These are phyloP conservation scores for Yponomeuta sedellus DNA, from an alignment of 2,888 invertebrate genomes.

Conservation along the genomic window DNA sequence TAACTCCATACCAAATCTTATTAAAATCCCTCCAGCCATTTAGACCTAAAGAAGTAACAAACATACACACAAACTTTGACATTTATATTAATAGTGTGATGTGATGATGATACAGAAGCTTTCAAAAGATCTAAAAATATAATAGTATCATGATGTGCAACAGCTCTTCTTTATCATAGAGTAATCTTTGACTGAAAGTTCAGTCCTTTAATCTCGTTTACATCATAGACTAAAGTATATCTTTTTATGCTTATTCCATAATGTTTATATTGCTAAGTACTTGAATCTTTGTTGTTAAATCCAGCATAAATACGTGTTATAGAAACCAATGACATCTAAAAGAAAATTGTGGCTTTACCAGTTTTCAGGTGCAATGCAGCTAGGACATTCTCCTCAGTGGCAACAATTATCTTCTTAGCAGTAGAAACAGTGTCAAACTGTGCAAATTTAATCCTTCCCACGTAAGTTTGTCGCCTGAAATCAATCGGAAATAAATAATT, in stretches of 20 bases:
- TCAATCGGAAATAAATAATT: constrained; percentile 23
- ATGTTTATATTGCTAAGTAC: neutral
- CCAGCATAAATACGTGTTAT: neutral
- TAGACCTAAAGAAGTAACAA: too few relatives aligned
- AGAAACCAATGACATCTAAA: neutral
- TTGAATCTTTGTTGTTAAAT: neutral
- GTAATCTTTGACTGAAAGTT: neutral
- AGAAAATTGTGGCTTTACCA: constrained; percentile 54
- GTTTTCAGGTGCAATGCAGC: constrained; percentile 88
- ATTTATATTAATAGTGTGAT: too few relatives aligned
- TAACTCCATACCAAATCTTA: too few relatives aligned
- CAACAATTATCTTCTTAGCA: constrained; percentile 85
- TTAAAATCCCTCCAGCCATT: too few relatives aligned
- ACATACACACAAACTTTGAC: too few relatives aligned
- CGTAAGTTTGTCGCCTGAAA: constrained; percentile 87
- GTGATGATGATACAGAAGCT: too few relatives aligned
- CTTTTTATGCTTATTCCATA: neutral
- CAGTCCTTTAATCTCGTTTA: neutral
- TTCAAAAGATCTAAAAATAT: too few relatives aligned
- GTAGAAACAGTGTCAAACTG: constrained; percentile 84
- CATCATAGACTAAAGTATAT: neutral
- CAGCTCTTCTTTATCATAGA: too few relatives aligned
- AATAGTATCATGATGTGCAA: too few relatives aligned
- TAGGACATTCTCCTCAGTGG: constrained; percentile 91
- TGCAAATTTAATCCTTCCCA: constrained; percentile 87